Percentiles rank a stretch among this genome's conserved stretches.
These are phyloP conservation scores for Pherbina coryleti DNA, from an alignment of 2,888 invertebrate species.

Conservation along the genomic window DNA sequence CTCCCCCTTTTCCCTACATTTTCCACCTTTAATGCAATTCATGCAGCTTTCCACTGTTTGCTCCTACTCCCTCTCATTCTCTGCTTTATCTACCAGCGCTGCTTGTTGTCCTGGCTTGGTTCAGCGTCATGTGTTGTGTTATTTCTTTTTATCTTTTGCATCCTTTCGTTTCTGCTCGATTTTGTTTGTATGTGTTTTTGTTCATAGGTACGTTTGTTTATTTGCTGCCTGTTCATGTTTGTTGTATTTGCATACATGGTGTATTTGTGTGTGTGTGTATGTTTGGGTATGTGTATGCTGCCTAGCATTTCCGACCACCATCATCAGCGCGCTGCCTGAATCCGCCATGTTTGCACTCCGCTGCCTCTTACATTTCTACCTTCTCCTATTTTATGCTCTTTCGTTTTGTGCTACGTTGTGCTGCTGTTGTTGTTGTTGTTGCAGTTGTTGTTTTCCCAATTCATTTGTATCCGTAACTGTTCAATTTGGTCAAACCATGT, in stretches of 20 bases:
- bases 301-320: too few relatives aligned
- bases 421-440: not conserved
- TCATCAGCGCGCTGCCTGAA: too few relatives aligned
- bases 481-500: slow-evolving; percentile 30
- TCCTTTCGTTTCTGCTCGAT: not conserved
- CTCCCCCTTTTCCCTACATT: not conserved
- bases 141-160: not conserved
- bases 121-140: not conserved
- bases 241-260: not conserved
- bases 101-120: not conserved
- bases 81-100: not conserved
- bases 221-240: not conserved
- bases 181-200: not conserved
- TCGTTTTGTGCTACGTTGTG: not conserved
- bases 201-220: not conserved
- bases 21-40: not conserved
- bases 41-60: not conserved
- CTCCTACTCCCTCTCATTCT: not conserved
- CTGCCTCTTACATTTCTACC: too few relatives aligned
- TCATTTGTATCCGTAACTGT: slow-evolving; percentile 28
- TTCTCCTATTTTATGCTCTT: too few relatives aligned
- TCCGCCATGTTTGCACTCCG: too few relatives aligned
- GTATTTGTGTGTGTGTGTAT: not conserved
- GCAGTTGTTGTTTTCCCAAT: slow-evolving; percentile 31
- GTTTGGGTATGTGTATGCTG: too few relatives aligned